These are phyloP conservation scores for Xiphophorus birchmanni DNA, from an alignment of 2,797 vertebrate species.

Conservation along the genomic window DNA sequence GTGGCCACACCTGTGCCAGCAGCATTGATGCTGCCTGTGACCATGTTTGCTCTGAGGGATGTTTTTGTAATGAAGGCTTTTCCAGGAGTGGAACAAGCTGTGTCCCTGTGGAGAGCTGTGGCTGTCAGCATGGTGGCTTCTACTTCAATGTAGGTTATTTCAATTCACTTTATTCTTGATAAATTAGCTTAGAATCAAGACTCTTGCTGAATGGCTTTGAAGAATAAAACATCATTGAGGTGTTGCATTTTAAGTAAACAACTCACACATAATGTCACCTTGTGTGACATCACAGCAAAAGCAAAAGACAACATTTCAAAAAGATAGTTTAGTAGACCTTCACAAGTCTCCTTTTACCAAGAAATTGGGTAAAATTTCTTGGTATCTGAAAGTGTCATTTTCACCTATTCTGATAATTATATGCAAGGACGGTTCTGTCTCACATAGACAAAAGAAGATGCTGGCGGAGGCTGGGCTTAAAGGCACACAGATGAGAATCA, in stretches of 20 bases:
- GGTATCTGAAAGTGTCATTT: background rate
- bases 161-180: background rate
- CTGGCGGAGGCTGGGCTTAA: no score
- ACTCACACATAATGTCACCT: background rate
- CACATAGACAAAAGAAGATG: no score
- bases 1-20: conserved; percentile 66
- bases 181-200: background rate
- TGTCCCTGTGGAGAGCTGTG: conserved; percentile 67
- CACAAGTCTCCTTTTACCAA: background rate
- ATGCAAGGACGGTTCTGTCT: background rate
- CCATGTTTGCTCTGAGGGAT: conserved; percentile 73
- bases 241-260: background rate
- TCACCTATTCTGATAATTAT: background rate
- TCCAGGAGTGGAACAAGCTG: conserved; percentile 64
- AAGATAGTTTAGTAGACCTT: background rate
- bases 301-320: background rate
- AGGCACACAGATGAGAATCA: no score
- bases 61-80: conserved; percentile 74
- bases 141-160: conserved; percentile 66
- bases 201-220: background rate
- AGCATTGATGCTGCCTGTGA: conserved; percentile 59
- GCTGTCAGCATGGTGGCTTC: conserved; percentile 69
- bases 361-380: background rate
- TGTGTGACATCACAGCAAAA: background rate
- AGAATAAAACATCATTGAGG: no score